phyloP scores from a whole-genome alignment of 2,797 vertebrate species.

The Anabacerthia variegaticeps region DNA sequence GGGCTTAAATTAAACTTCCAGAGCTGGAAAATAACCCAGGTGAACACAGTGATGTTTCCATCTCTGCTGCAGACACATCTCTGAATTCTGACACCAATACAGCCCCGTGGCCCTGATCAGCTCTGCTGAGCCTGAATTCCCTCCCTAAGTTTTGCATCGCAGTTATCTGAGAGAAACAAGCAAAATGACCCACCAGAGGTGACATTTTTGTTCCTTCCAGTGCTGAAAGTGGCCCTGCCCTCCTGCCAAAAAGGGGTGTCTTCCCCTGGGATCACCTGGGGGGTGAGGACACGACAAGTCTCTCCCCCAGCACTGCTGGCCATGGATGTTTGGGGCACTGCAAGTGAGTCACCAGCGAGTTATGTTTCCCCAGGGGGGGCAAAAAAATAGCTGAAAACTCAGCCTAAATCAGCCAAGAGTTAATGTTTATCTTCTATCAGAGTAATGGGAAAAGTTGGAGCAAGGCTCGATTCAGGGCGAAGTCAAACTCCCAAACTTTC shows the following conservation, averaged over 20 bases:
- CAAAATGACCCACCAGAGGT: not conserved
- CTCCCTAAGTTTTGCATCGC: accelerated
- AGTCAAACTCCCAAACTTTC: constrained; percentile 42
- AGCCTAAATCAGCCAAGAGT: not conserved
- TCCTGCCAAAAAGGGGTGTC: not conserved
- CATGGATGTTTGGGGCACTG: not conserved
- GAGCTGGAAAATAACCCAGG: not conserved
- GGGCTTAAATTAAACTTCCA: not conserved
- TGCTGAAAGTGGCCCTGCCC: not conserved
- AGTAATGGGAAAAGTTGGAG: constrained; percentile 12
- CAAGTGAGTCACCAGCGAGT: accelerated
- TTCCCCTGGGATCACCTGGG: accelerated
- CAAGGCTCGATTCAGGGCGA: not conserved
- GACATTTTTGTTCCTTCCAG: not conserved
- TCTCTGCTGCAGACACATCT: not conserved
- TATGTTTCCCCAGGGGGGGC: not conserved
- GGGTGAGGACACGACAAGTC: accelerated
- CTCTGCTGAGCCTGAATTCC: not conserved
- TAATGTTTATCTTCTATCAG: not conserved
- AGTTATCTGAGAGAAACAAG: not conserved
- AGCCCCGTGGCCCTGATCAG: accelerated
- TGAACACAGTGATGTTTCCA: not conserved
- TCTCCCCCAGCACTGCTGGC: accelerated
- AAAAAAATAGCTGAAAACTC: not conserved
- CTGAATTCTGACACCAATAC: not conserved